Base-by-base conservation (phyloP, 2,888 invertebrate species). In the Diarsia brunnea region DNA sequence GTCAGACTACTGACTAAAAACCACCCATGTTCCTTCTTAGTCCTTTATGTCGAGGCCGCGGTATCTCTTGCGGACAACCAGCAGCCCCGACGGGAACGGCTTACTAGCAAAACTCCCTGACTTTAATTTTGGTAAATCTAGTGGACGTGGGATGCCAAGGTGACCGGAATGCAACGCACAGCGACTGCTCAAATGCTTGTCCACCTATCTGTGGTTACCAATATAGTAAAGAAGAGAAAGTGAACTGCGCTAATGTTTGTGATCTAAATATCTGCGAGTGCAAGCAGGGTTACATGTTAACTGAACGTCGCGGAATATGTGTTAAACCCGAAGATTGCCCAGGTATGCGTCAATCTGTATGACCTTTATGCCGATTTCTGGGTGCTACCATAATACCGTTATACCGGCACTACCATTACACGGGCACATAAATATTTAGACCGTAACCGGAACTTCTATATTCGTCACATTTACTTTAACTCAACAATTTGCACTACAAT, bases 311-410 rank as follows among this genome's bases (percentile, higher is more conserved):
- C 16, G 61, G 61, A 10, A 4, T 51, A 55, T 66, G 75, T 60
- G 12, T 75, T 1, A 75, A 45, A 19, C 75, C 65, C 19, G 65
- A 66, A 11, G 51, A n/a, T 8, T 75, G 75, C 24, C 75, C 65
- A 45, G 65, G 75, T 75, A 60, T 55, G 24, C 14, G 55, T n/a
- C n/a, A n/a, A 12, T 55, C 14, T n/a, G 12, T 53, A 12, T 53
- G 14, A 55, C 12, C 55, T 24, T 55, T 24, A 24, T 1, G 24
- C 7, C 14, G 55, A 24, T 14, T 10, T 11, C 11, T 7, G 12
- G 14, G 24, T 55, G 5, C 24, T 24, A 24, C 2, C 0, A 12
- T n/a, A n/a, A 53, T 5, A 38, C 38, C 38, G 38, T 38, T 38
- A 38, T 5, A 38, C 38, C 38, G 7, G 31, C 31, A 31, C 31